Conservation (phyloP, 2,113 vertebrate species). For the Natator depressus region DNA sequence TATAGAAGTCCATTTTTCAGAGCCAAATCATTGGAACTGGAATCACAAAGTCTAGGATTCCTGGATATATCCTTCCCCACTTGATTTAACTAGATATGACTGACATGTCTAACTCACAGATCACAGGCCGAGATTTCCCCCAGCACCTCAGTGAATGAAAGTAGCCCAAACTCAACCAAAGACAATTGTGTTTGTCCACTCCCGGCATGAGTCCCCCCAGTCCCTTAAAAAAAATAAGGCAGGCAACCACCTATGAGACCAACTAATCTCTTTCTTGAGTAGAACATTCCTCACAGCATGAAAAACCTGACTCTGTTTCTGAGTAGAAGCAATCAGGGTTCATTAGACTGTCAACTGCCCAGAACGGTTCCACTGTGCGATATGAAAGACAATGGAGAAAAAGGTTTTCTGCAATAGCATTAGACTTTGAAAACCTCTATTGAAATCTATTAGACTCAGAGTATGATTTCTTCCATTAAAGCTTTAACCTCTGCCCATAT, state of each 20-base stretch:
- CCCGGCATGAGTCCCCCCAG: neutral
- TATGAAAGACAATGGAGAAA: neutral
- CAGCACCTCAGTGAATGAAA: neutral
- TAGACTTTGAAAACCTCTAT: neutral
- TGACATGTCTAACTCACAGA: neutral
- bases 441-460: neutral
- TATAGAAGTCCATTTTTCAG: rapidly evolving
- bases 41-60: neutral
- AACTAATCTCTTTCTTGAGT: neutral
- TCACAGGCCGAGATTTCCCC: neutral
- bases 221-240: neutral
- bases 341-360: neutral
- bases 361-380: neutral
- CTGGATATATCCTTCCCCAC: neutral
- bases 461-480: neutral
- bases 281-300: neutral
- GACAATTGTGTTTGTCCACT: neutral
- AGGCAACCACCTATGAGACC: neutral
- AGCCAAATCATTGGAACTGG: neutral
- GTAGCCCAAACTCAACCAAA: neutral
- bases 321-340: neutral
- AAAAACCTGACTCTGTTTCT: neutral
- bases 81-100: neutral
- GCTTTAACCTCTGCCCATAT: neutral
- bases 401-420: neutral